Evolutionary conservation across 2,797 vertebrate genomes (phyloP).

Genomic region (Acanthiza pusilla): DNA sequence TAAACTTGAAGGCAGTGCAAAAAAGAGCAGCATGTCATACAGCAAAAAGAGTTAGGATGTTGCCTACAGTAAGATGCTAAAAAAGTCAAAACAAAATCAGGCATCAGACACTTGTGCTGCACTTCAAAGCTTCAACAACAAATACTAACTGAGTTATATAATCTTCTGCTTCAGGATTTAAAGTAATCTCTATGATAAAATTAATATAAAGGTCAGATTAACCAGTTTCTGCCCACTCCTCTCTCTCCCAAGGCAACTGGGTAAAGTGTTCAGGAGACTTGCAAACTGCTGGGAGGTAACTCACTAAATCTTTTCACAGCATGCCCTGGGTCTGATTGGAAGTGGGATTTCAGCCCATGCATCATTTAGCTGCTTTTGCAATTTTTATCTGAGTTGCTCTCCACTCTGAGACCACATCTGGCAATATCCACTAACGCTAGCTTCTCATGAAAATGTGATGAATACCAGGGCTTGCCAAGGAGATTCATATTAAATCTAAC

Average conservation of each 20-base stretch:
- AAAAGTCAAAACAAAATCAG: neutral
- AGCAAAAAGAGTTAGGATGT: neutral
- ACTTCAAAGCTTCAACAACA: neutral
- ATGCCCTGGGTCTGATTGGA: neutral
- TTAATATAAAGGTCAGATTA: slow-evolving; percentile 14
- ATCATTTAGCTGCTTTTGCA: slow-evolving; percentile 49
- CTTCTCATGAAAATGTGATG: slow-evolving; percentile 30
- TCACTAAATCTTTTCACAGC: neutral
- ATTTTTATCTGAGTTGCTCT: slow-evolving; percentile 45
- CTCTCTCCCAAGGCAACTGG: neutral
- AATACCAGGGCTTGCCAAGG: neutral
- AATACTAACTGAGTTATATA: neutral
- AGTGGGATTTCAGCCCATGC: slow-evolving; percentile 34
- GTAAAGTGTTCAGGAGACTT: neutral
- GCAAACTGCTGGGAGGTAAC: neutral
- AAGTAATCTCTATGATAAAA: slow-evolving; percentile 3
- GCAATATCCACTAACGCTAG: neutral
- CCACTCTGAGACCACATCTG: slow-evolving; percentile 31
- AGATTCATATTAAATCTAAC: slow-evolving; percentile 33
- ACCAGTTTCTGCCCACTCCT: neutral
- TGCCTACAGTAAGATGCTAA: neutral
- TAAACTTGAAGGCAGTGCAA: neutral
- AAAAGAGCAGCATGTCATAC: neutral
- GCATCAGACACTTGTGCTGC: neutral
- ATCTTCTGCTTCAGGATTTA: neutral